Evolutionary conservation across 1,140 invertebrate genomes (phyloP), one percentile per base, ranked within the genome.

Genomic region (Nomia melanderi): DNA sequence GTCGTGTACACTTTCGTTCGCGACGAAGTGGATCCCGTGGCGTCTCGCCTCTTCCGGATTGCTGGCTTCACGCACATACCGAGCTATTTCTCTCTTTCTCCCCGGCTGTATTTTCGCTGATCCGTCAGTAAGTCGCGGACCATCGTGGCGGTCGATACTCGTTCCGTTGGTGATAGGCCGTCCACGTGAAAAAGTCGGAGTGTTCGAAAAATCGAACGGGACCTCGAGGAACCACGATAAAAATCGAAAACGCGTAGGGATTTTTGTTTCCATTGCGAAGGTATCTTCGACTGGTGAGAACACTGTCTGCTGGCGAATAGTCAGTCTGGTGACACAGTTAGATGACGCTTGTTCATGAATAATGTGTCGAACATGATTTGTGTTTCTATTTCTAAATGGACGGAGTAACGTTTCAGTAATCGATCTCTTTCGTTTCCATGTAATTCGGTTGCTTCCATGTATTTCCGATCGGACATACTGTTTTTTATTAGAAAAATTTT

Each of bases 111-210:
- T 82, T 77, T 75, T 78, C 84, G 54, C 50, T 59, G 54, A 66
- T 66, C 63, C 69, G 79, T 76, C 77, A 84, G 84, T 86, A 75
- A 76, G 62, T 78, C 56, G 77, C 63, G 57, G 57, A 50, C 78
- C 33, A 62, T 70, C 77, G 74, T 66, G 66, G 71, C 71, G 77
- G 62, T 71, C 64, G 74, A 50, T 71, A 69, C n/a, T 29, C 14
- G 27, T 56, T 65, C 41, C 20, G 25, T 36, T 17, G 50, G n/a
- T n/a, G n/a, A n/a, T 25, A 25, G 47, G 41, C 14, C 29, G 60
- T 74, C 56, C 25, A 65, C 65, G 60, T 56, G 47, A 65, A 64
- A 65, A 41, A n/a, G 41, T 36, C 47, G 23, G 27, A 59, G 60
- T 74, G 53, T 31, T 64, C 17, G 12, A 31, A 12, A 60, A 50